Percentiles rank a stretch among this genome's conserved stretches.
Conservation (phyloP, 2,888 invertebrate species). For the Lasioglossum malachurum region DNA sequence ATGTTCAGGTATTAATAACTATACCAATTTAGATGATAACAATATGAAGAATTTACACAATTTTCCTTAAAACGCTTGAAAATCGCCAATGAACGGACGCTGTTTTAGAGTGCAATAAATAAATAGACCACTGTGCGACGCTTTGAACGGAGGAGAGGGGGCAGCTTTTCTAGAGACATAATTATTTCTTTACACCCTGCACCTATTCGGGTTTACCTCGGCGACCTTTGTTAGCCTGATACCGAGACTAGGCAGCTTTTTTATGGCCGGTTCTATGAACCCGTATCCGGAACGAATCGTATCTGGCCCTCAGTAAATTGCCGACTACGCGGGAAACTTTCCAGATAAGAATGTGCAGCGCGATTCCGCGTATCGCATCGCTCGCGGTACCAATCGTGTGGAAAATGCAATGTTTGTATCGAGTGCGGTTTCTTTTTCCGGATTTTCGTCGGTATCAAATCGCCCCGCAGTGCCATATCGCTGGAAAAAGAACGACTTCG, state of each 20-base stretch:
- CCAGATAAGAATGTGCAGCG: slow-evolving; percentile 24
- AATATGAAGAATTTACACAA: no score
- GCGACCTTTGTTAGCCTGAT: not conserved
- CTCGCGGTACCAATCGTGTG: slow-evolving; percentile 7
- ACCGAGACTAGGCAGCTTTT: slow-evolving; percentile 20
- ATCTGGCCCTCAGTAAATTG: slow-evolving; percentile 34
- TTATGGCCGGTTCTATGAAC: slow-evolving; percentile 7
- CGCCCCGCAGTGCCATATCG: not conserved
- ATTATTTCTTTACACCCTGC: not conserved
- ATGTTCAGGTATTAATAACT: no score
- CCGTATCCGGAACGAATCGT: slow-evolving; percentile 28
- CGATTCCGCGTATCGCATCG: not conserved
- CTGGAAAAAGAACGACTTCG: not conserved
- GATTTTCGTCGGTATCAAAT: not conserved
- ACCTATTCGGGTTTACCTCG: not conserved
- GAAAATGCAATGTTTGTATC: slow-evolving; percentile 14
- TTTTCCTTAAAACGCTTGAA: no score
- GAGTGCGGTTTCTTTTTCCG: not conserved
- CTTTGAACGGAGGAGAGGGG: no score
- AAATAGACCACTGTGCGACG: no score
- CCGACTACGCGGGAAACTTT: slow-evolving; percentile 17
- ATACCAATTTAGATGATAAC: no score
- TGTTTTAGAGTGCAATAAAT: no score
- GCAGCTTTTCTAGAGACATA: no score
- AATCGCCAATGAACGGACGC: no score